A percentile compares a stretch with the other conserved stretches of the same genome.
phyloP scores from a whole-genome alignment of 2,797 vertebrate genomes.

The Sebastes trivittatus region DNA sequence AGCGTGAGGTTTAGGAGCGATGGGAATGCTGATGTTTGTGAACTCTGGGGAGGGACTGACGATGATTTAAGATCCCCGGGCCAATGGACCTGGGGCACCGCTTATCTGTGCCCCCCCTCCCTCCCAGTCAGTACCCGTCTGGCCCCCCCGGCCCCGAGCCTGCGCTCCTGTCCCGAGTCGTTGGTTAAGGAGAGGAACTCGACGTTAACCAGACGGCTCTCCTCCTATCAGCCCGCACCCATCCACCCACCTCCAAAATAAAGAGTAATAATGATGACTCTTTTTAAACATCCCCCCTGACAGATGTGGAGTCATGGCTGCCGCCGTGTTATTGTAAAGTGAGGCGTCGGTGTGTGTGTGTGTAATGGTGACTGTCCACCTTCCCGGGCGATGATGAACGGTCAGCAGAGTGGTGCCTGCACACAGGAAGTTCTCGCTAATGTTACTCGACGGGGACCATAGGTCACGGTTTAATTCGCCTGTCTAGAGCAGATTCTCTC shows the following conservation, averaged over 20 bases:
- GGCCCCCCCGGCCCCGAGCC: not conserved
- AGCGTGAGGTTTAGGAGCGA: conserved; percentile 53
- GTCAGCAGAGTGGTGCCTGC: conserved; percentile 86
- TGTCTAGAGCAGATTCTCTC: conserved; percentile 84
- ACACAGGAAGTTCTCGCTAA: conserved; percentile 87
- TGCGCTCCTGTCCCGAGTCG: conserved; percentile 42
- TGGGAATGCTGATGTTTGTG: conserved; percentile 80
- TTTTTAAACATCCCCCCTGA: conserved; percentile 92
- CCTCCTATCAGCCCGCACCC: conserved; percentile 62
- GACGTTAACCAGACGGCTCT: conserved; percentile 91
- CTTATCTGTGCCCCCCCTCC: conserved; percentile 83
- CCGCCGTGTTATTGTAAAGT: conserved; percentile 76
- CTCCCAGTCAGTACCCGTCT: conserved; percentile 36
- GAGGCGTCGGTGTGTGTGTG: conserved; percentile 63
- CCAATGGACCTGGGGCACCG: conserved; percentile 78
- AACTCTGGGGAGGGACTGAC: conserved; percentile 71
- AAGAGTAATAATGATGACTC: conserved; percentile 92
- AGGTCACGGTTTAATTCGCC: conserved; percentile 90
- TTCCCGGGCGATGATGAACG: conserved; percentile 87
- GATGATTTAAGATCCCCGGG: conserved; percentile 86
- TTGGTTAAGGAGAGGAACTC: conserved; percentile 59
- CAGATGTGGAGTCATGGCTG: conserved; percentile 85
- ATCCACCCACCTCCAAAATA: conserved; percentile 80
- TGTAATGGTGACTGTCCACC: conserved; percentile 79
- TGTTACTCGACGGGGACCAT: conserved; percentile 86